A percentile compares a stretch with the other conserved stretches of the same genome.
phyloP scores from a whole-genome alignment of 2,113 vertebrate genomes.

The Mungos mungo region DNA sequence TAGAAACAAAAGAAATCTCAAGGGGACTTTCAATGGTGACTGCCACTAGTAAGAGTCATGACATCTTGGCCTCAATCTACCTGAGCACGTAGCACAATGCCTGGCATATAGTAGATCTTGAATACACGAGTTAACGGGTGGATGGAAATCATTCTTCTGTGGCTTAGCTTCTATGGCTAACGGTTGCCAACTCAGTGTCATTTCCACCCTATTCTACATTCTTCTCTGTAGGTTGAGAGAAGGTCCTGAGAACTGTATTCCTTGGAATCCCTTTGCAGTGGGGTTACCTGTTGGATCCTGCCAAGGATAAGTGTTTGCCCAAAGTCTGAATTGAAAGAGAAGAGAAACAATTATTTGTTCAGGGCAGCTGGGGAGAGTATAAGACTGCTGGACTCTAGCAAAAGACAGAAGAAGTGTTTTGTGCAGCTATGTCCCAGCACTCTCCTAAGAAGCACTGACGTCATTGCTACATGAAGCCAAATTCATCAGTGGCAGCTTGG shows the following conservation, averaged over 20 bases:
- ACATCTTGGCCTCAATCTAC: neutral
- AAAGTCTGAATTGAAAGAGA: neutral
- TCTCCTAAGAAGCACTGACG: neutral
- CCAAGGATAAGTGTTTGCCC: neutral
- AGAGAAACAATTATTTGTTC: neutral
- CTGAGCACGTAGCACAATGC: neutral
- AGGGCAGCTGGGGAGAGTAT: no score
- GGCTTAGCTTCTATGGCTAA: neutral
- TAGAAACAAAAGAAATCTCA: neutral
- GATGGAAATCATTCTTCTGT: neutral
- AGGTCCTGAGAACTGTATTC: neutral
- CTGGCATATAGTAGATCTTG: neutral
- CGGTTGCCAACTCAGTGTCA: neutral
- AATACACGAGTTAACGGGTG: neutral
- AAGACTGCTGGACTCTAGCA: neutral
- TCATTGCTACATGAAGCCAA: neutral
- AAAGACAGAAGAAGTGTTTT: neutral
- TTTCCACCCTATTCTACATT: neutral
- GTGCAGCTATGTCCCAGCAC: neutral
- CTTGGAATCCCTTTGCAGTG: neutral
- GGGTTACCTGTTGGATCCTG: neutral
- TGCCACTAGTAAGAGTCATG: neutral
- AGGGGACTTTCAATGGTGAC: neutral
- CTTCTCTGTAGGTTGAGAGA: neutral
- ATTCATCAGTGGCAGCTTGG: neutral